These are phyloP conservation scores for Trichonephila inaurata DNA, from an alignment of 1,140 invertebrate genomes.

Conservation along the genomic window DNA sequence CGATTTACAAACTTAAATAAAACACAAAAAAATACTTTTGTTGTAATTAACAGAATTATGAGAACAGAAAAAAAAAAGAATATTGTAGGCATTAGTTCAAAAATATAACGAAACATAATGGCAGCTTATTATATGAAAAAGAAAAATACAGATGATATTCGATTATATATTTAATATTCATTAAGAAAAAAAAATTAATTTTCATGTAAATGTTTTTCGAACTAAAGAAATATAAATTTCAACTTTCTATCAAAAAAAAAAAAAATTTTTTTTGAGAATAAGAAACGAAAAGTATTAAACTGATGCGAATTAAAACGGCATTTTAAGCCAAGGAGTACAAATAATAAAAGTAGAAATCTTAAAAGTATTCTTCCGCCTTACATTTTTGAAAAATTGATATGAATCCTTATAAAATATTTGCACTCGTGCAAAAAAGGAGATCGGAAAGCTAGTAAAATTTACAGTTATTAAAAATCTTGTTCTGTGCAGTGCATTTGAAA, in stretches of 20 bases:
- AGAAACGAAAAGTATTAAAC: background rate
- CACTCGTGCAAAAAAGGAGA: background rate
- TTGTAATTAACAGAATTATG: no score
- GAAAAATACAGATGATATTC: no score
- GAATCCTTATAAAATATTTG: slow-evolving; percentile 20
- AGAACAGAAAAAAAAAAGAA: no score
- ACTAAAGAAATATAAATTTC: no score
- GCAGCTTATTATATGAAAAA: no score
- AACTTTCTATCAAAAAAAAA: background rate
- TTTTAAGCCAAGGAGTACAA: background rate
- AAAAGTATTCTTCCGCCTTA: background rate
- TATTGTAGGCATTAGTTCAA: no score
- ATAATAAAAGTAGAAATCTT: background rate
- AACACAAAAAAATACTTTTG: no score
- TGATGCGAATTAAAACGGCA: background rate
- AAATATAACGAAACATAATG: no score
- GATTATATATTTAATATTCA: no score
- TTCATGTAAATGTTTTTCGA: no score
- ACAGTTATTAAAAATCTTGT: background rate
- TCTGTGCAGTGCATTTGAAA: background rate
- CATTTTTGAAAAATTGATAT: background rate
- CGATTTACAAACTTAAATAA: no score
- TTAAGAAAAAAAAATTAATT: no score
- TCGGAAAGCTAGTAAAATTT: background rate
- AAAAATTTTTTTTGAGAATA: background rate